Conservation (phyloP, 2,797 vertebrate genomes). For the Phrynocephalus forsythii region DNA sequence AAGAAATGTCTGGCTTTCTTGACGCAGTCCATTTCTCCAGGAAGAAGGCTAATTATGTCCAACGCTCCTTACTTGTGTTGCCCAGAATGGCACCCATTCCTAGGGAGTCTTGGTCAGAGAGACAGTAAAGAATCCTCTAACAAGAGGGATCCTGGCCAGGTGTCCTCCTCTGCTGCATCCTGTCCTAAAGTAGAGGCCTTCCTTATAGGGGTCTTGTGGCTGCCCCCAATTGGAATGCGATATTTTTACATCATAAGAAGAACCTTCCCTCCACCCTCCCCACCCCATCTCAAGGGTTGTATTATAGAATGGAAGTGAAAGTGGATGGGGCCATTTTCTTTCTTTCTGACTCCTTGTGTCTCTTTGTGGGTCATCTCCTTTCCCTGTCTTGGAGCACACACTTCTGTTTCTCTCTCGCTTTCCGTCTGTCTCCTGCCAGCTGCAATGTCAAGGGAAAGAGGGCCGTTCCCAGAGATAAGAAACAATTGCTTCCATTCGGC, state of each 20-base stretch:
- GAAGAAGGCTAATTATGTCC: not conserved
- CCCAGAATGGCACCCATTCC: not conserved
- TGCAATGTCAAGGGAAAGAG: not conserved
- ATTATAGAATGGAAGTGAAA: not conserved
- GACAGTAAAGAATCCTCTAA: too few relatives aligned
- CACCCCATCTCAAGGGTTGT: not conserved
- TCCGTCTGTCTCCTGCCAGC: not conserved
- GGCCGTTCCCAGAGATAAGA: not conserved
- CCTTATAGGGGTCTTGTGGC: too few relatives aligned
- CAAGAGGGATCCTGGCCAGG: not conserved
- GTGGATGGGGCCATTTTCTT: not conserved
- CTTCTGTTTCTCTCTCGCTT: not conserved
- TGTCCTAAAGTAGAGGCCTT: not conserved
- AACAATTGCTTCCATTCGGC: not conserved
- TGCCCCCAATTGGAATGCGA: too few relatives aligned
- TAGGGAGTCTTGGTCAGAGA: not conserved
- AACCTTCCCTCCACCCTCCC: accelerated
- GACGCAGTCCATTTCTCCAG: too few relatives aligned
- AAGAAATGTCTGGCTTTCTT: not conserved
- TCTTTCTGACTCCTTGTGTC: not conserved
- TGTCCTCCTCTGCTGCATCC: not conserved
- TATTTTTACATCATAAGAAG: not conserved
- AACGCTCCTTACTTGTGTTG: not conserved
- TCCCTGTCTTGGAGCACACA: too few relatives aligned
- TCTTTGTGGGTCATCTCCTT: not conserved